Evolutionary conservation across 1,140 invertebrate genomes (phyloP).

Genomic region (Euborellia annulipes): DNA sequence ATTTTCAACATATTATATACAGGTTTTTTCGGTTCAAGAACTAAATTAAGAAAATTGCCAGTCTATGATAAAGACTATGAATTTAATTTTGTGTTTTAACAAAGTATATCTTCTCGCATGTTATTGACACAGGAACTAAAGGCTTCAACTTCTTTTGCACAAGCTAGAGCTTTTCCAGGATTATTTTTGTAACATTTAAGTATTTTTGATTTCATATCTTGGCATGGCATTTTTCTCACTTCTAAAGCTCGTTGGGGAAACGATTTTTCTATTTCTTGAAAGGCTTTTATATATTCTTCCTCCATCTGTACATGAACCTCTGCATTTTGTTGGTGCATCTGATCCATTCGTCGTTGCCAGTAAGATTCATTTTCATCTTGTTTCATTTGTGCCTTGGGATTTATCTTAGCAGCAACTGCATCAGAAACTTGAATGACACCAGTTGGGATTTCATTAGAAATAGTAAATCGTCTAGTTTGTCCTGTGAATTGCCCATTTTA

Average conservation of each 20-base stretch:
- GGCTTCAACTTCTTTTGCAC: conserved; percentile 9
- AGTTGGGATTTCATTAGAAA: no score
- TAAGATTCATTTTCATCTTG: conserved; percentile 2
- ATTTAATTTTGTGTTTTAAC: no score
- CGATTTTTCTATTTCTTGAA: conserved; percentile 6
- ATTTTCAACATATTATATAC: no score
- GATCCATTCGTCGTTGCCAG: background rate
- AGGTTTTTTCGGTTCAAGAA: no score
- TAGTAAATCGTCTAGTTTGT: no score
- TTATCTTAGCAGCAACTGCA: no score
- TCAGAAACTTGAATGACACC: no score
- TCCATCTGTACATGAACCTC: conserved; percentile 4
- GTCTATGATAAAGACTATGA: no score
- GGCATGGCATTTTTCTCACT: conserved; percentile 3
- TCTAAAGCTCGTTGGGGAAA: conserved; percentile 5
- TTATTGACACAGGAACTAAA: conserved; percentile 10
- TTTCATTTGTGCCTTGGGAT: no score
- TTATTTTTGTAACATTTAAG: conserved; percentile 8
- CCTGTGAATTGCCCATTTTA: no score
- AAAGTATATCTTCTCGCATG: background rate
- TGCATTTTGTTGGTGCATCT: background rate
- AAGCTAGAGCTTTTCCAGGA: conserved; percentile 8
- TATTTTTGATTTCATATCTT: conserved; percentile 1
- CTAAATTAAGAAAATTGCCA: no score
- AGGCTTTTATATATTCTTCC: conserved; percentile 8